Base-by-base conservation (phyloP, 2,113 vertebrate species). In the Lamprotornis superbus region DNA sequence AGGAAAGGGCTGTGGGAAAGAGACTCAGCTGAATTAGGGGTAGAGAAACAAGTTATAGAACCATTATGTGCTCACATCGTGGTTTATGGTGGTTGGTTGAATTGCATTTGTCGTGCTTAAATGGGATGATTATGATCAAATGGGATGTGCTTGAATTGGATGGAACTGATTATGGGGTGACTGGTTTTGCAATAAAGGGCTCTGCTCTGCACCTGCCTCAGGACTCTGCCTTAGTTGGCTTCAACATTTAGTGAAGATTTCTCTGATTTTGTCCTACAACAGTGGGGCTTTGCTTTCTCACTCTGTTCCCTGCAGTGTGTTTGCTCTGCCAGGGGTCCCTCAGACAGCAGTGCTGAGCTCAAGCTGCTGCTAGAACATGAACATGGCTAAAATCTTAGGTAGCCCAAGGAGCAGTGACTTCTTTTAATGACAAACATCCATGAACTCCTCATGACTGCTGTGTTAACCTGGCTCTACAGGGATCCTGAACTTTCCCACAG, bases 11-110 rank as follows among this genome's bases (percentile, higher is more conserved):
- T 5, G 5, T 25, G 22, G 71, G 27, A 11, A 15, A 15, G 14
- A 40, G 15, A 31, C 20, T 55, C 10, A 11, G 50, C 10, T 55
- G 61, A 55, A 56, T 9, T 56, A 8, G 40, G 20, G 11, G 25
- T 10, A 20, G 15, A 79, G 65, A n/a, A 65, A 31, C 2, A 44
- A 67, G 21, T 56, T 67, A 3, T 2, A 11, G 10, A 55, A 56
- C 10, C 30, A 50, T 10, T 10, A 10, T 0, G 2, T 25, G 56
- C n/a, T 49, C 56, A 11, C 27, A 3, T 7, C 0, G 7, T 76
- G 57, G 7, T 61, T 15, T 12, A 0, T 61, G 28, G 35, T 20
- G 35, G 7, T 61, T 61, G 44, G 35, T 5, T 76, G n/a, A 47
- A 11, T 49, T 20, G 3, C 12, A 56, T 25, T 56, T 10, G 12